Percentiles rank a stretch among this genome's conserved stretches.
phyloP scores from a whole-genome alignment of 2,113 vertebrate species.

The Callipepla californica region DNA sequence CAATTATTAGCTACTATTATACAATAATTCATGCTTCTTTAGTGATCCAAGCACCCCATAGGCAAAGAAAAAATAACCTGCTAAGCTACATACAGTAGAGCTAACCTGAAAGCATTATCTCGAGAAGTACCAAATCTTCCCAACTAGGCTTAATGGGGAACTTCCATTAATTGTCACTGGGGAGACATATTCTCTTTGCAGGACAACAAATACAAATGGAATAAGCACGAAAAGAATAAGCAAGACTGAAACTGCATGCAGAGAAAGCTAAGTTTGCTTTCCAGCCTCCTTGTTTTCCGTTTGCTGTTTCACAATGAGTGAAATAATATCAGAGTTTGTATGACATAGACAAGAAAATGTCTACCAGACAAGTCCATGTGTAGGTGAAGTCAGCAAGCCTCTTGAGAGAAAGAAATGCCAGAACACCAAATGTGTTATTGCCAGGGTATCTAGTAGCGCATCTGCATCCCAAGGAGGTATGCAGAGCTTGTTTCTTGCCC shows the following conservation, averaged over 20 bases:
- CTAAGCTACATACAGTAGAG: background rate
- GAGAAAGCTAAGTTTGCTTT: background rate
- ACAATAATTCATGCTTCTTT: background rate
- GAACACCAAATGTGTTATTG: background rate
- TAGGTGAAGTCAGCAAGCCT: background rate
- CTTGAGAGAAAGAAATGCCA: background rate
- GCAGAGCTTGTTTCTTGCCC: background rate
- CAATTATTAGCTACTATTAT: background rate
- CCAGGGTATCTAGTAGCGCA: background rate
- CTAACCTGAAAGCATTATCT: conserved; percentile 1
- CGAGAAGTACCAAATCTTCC: background rate
- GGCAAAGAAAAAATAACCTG: background rate
- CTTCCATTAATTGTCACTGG: background rate
- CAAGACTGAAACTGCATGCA: background rate
- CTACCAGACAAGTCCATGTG: background rate
- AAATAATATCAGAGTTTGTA: background rate
- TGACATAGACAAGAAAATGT: background rate
- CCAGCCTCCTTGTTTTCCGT: background rate
- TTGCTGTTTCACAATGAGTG: background rate
- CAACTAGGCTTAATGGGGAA: background rate
- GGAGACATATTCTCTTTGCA: background rate
- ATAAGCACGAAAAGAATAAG: background rate
- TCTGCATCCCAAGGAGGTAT: fast-evolving
- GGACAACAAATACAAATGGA: background rate
- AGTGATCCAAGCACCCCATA: background rate